Percentiles rank a stretch among this genome's conserved stretches.
Evolutionary conservation across 2,888 invertebrate genomes (phyloP).

Genomic region (Dicyrtoma fusca): DNA sequence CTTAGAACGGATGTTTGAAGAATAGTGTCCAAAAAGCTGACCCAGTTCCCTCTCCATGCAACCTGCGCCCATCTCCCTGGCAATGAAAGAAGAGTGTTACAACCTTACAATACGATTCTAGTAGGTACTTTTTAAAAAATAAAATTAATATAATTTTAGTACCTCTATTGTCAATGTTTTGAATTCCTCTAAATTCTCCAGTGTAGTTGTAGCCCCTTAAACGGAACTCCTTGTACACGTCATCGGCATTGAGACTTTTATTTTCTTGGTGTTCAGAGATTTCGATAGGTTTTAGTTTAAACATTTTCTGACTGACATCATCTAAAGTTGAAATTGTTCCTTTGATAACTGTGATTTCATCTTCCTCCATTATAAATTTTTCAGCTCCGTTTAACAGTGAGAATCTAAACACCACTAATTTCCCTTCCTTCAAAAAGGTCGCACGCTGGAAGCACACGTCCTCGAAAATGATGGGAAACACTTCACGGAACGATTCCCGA

Average conservation of each 20-base stretch:
- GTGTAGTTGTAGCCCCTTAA: slow-evolving; percentile 84
- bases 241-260: slow-evolving; percentile 60
- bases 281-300: background rate
- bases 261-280: background rate
- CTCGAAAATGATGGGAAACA: slow-evolving; percentile 82
- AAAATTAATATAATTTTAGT: background rate
- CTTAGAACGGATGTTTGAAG: slow-evolving; percentile 66
- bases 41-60: slow-evolving; percentile 88
- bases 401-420: slow-evolving; percentile 74
- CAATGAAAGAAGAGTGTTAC: too few relatives aligned
- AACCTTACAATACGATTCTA: too few relatives aligned
- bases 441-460: slow-evolving; percentile 88
- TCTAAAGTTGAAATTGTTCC: slow-evolving; percentile 66
- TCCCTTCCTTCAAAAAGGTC: slow-evolving; percentile 86
- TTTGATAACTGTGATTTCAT: slow-evolving; percentile 77
- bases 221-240: slow-evolving; percentile 83
- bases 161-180: slow-evolving; percentile 71
- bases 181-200: slow-evolving; percentile 80
- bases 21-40: slow-evolving; percentile 94
- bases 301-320: slow-evolving; percentile 11
- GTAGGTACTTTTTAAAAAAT: too few relatives aligned
- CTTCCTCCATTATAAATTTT: slow-evolving; percentile 87
- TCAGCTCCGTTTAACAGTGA: slow-evolving; percentile 65
- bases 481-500: slow-evolving; percentile 71
- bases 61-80: slow-evolving; percentile 59